Conservation (phyloP, 2,888 invertebrate genomes). For the Drosophila flavopinicola region DNA sequence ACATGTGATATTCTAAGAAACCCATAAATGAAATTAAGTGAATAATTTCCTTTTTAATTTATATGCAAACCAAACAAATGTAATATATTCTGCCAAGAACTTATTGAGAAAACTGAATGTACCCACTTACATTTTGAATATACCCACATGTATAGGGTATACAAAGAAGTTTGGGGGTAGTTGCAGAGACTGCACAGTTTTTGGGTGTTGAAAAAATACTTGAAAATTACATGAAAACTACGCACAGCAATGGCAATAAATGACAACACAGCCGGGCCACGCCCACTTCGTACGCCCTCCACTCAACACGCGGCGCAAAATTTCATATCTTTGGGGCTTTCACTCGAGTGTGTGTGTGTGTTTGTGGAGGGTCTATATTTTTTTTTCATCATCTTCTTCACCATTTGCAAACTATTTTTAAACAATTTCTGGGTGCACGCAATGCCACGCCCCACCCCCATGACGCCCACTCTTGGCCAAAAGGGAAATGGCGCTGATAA, state of each 20-base stretch:
- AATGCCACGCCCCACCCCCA: constrained; percentile 29
- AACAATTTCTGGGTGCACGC: constrained; percentile 64
- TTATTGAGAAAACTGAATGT: background rate
- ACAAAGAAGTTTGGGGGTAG: constrained; percentile 26
- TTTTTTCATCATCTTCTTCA: constrained; percentile 55
- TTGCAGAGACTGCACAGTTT: constrained; percentile 24
- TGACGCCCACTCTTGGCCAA: constrained; percentile 52
- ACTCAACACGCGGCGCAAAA: constrained; percentile 48
- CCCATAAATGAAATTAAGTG: no score
- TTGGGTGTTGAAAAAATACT: constrained; percentile 60
- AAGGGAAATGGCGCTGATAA: constrained; percentile 70
- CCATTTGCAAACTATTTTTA: constrained; percentile 66
- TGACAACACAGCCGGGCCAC: constrained; percentile 53
- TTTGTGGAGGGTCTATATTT: constrained; percentile 25
- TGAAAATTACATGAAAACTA: constrained; percentile 72
- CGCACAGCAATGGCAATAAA: constrained; percentile 68
- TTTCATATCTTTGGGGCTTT: constrained; percentile 61
- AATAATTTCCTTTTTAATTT: no score
- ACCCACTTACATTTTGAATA: background rate
- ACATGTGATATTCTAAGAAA: no score
- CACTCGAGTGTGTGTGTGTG: constrained; percentile 16
- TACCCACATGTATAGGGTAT: constrained; percentile 28
- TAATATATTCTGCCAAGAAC: no score
- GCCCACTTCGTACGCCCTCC: constrained; percentile 28
- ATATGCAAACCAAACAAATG: no score